phyloP scores from a whole-genome alignment of 2,888 invertebrate genomes.

The Ferdinandea cuprea region DNA sequence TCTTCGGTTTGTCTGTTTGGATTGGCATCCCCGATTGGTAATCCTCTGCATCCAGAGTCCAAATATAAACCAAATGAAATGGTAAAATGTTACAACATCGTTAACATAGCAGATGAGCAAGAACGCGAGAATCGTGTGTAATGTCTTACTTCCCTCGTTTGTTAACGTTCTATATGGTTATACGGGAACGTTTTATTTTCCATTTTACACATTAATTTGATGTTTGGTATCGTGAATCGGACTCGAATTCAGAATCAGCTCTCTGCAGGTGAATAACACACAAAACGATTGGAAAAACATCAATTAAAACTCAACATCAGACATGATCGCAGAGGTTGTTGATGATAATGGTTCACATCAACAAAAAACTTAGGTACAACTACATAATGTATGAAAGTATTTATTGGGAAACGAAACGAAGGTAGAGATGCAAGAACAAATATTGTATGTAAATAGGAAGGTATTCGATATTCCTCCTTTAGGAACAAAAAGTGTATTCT shows the following conservation, averaged over 20 bases:
- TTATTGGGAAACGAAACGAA: slow-evolving; percentile 31
- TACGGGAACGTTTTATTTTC: slow-evolving; percentile 59
- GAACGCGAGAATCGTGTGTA: slow-evolving; percentile 56
- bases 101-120: slow-evolving; percentile 81
- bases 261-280: slow-evolving; percentile 44
- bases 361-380: background rate
- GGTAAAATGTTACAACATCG: slow-evolving; percentile 81
- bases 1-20: slow-evolving; percentile 1
- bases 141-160: slow-evolving; percentile 61
- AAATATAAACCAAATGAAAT: slow-evolving; percentile 63
- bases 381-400: too few relatives aligned
- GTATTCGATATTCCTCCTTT: slow-evolving; percentile 19
- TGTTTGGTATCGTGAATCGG: slow-evolving; percentile 41
- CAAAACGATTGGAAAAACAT: slow-evolving; percentile 78
- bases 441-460: slow-evolving; percentile 27
- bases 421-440: slow-evolving; percentile 23
- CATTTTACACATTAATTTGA: slow-evolving; percentile 71
- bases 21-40: slow-evolving; percentile 29
- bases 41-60: slow-evolving; percentile 1
- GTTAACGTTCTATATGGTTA: slow-evolving; percentile 18
- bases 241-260: background rate
- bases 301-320: slow-evolving; percentile 83
- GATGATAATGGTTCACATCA: slow-evolving; percentile 65
- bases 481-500: slow-evolving; percentile 8
- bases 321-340: slow-evolving; percentile 80